Conservation (phyloP, 2,888 invertebrate genomes). For the Mesorhabditis belari region DNA sequence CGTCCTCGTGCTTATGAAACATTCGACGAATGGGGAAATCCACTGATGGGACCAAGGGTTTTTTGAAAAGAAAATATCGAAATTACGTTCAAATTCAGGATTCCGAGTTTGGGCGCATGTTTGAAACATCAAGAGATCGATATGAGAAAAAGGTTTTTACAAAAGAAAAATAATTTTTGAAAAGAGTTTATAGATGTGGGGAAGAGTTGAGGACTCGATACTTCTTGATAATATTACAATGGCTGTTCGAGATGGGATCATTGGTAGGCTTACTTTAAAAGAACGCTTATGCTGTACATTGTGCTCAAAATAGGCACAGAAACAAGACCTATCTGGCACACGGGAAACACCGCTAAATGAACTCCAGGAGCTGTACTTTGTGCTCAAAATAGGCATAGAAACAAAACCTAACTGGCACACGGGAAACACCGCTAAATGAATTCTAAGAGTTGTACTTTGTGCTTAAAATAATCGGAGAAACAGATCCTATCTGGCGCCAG, state of each 20-base stretch:
- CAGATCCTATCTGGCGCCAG: too few relatives aligned
- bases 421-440: too few relatives aligned
- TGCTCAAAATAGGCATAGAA: too few relatives aligned
- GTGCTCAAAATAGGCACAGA: too few relatives aligned
- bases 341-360: too few relatives aligned
- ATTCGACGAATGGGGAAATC: conserved; percentile 31
- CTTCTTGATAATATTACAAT: conserved; percentile 37
- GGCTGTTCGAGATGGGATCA: conserved; percentile 78
- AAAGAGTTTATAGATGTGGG: conserved; percentile 8
- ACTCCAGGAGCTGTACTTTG: too few relatives aligned
- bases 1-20: conserved; percentile 27
- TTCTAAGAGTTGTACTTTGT: too few relatives aligned
- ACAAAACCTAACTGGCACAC: too few relatives aligned
- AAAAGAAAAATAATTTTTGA: background rate
- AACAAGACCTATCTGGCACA: too few relatives aligned
- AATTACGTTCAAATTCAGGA: conserved; percentile 3
- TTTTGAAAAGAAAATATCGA: background rate
- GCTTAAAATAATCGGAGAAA: too few relatives aligned
- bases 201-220: conserved; percentile 33
- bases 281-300: too few relatives aligned
- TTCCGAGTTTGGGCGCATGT: conserved; percentile 29
- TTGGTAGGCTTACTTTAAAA: too few relatives aligned
- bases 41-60: background rate
- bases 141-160: conserved; percentile 16
- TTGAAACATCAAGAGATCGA: conserved; percentile 20